These are phyloP conservation scores for Eunapius fragilis DNA, from an alignment of 37 sponge, comb jelly and placozoan species.

Conservation along the genomic window DNA sequence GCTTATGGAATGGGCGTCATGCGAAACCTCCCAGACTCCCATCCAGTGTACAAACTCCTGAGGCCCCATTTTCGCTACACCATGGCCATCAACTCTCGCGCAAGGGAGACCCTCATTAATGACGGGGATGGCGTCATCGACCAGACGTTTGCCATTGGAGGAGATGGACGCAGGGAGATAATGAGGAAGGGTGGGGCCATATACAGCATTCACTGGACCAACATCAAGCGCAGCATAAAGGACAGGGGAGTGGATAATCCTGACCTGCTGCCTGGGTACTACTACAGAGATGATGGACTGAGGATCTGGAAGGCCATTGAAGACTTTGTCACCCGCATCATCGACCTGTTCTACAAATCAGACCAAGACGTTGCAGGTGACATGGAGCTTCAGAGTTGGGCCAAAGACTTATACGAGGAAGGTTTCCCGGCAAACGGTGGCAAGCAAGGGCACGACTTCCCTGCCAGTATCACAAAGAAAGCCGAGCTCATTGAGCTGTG, in stretches of 20 bases:
- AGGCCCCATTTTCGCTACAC: conserved; percentile 60
- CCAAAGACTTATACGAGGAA: conserved; percentile 26
- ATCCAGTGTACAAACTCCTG: conserved; percentile 75
- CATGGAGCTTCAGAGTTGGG: conserved; percentile 44
- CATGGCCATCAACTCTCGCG: conserved; percentile 70
- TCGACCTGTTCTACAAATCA: conserved; percentile 43
- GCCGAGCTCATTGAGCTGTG: conserved; percentile 50
- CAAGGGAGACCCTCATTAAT: conserved; percentile 37
- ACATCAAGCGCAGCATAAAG: conserved; percentile 23
- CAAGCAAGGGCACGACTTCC: conserved; percentile 52
- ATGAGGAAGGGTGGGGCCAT: neutral
- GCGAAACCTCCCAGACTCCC: conserved; percentile 64
- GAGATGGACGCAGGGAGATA: conserved; percentile 19
- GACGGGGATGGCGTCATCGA: conserved; percentile 52
- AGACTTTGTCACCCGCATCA: conserved; percentile 23
- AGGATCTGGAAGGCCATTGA: conserved; percentile 63
- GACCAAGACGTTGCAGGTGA: conserved; percentile 56
- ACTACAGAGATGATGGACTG: conserved; percentile 82
- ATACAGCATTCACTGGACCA: conserved; percentile 26
- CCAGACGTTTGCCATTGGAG: conserved; percentile 51
- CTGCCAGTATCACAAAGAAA: conserved; percentile 23
- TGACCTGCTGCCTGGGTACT: conserved; percentile 58
- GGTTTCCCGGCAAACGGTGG: conserved; percentile 43
- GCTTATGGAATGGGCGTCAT: conserved; percentile 55
- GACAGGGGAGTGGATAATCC: conserved; percentile 70